A percentile compares a stretch with the other conserved stretches of the same genome.
phyloP scores from a whole-genome alignment of 2,113 vertebrate genomes.

The Nycticorax nycticorax region DNA sequence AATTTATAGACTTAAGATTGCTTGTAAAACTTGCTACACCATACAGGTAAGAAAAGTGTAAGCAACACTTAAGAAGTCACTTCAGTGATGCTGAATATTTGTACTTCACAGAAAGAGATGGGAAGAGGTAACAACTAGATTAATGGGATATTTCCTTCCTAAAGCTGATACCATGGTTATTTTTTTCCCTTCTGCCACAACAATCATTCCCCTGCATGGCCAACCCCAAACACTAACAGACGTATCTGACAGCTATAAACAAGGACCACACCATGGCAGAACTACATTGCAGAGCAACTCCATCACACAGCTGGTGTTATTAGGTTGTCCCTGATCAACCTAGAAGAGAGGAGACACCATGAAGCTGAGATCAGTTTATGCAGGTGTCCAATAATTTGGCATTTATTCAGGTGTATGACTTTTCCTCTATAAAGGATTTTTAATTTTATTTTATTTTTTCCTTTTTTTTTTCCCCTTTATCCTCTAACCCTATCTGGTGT shows the following conservation, averaged over 20 bases:
- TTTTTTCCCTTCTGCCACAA: background rate
- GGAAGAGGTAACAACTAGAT: background rate
- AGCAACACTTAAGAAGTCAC: background rate
- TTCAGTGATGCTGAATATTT: background rate
- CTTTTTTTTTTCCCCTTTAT: background rate
- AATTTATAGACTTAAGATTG: background rate
- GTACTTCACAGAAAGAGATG: background rate
- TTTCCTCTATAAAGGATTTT: background rate
- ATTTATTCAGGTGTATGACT: background rate
- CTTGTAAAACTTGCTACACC: background rate
- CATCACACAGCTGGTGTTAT: background rate
- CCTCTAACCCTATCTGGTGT: background rate
- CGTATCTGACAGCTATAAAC: background rate
- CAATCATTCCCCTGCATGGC: background rate
- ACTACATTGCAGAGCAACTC: background rate
- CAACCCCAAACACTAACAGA: background rate
- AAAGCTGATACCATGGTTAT: background rate
- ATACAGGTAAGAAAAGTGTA: background rate
- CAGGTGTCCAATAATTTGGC: background rate
- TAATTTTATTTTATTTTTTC: no score
- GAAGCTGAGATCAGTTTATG: background rate
- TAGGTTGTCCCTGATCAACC: background rate
- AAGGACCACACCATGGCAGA: background rate
- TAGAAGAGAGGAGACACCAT: background rate
- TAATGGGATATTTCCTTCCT: background rate